A percentile compares a stretch with the other conserved stretches of the same genome.
phyloP scores from a whole-genome alignment of 2,888 invertebrate species.

The Morpho achilles region DNA sequence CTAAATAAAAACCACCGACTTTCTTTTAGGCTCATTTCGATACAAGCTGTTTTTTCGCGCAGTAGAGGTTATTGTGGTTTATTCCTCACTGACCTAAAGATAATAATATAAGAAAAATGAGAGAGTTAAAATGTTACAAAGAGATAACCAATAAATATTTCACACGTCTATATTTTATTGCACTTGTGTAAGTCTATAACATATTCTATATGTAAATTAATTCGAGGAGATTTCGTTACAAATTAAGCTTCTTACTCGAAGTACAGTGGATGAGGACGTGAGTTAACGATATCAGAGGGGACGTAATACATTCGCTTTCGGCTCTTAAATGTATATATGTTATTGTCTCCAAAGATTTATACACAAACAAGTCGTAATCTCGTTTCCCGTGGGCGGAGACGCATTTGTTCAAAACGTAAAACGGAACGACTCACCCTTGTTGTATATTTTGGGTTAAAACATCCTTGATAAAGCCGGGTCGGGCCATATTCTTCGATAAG shows the following conservation, averaged over 20 bases:
- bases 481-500: conserved; percentile 70
- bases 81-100: too few relatives aligned
- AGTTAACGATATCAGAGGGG: conserved; percentile 38
- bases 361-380: conserved; percentile 69
- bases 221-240: conserved; percentile 1
- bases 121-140: too few relatives aligned
- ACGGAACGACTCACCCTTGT: conserved; percentile 47
- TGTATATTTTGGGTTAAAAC: conserved; percentile 65
- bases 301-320: conserved; percentile 60
- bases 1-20: too few relatives aligned
- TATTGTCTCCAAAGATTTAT: conserved; percentile 72
- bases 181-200: not conserved
- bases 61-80: too few relatives aligned
- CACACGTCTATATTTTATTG: not conserved
- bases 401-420: conserved; percentile 62
- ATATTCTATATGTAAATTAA: conserved; percentile 5
- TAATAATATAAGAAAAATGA: too few relatives aligned
- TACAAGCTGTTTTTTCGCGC: too few relatives aligned
- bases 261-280: conserved; percentile 12
- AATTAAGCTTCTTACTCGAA: conserved; percentile 15
- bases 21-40: too few relatives aligned
- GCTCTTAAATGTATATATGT: conserved; percentile 60
- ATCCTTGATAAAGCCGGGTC: conserved; percentile 66
- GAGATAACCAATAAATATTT: too few relatives aligned
- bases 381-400: conserved; percentile 66